Evolutionary conservation across 2,888 invertebrate species (phyloP).

Genomic region (Folsomia manolachei): DNA sequence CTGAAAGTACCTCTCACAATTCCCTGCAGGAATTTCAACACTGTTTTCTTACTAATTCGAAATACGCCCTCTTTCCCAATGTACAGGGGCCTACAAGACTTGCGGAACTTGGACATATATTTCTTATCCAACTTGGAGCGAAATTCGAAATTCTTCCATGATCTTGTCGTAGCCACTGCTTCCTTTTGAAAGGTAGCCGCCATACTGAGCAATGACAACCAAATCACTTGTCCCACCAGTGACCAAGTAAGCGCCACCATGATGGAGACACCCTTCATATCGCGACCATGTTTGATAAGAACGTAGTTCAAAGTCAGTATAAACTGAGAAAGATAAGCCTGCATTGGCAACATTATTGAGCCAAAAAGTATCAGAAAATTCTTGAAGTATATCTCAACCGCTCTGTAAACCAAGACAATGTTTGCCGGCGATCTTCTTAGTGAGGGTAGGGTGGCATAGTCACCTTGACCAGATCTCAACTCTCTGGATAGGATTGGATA

Average conservation of each 20-base stretch:
- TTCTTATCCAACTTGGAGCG: not conserved
- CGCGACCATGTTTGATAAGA: not conserved
- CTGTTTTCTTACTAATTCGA: not conserved
- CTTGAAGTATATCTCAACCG: not conserved
- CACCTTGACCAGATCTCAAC: too few species aligned
- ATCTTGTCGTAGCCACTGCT: not conserved
- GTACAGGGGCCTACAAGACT: not conserved
- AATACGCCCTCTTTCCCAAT: conserved; percentile 1
- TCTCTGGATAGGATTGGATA: too few species aligned
- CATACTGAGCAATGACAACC: not conserved
- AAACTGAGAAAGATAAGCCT: not conserved
- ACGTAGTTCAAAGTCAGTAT: not conserved
- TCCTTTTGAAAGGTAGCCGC: not conserved
- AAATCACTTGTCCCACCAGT: not conserved
- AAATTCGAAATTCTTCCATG: not conserved
- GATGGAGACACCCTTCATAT: not conserved
- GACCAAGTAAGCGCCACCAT: not conserved
- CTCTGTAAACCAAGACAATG: too few species aligned
- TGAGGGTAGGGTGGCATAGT: too few species aligned
- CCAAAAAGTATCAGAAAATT: not conserved
- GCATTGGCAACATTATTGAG: not conserved
- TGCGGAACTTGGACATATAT: not conserved
- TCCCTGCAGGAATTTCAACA: too few species aligned
- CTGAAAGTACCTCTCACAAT: conserved; percentile 9
- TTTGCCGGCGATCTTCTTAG: too few species aligned